phyloP scores from a whole-genome alignment of 2,113 vertebrate species.

The Prionailurus viverrinus region DNA sequence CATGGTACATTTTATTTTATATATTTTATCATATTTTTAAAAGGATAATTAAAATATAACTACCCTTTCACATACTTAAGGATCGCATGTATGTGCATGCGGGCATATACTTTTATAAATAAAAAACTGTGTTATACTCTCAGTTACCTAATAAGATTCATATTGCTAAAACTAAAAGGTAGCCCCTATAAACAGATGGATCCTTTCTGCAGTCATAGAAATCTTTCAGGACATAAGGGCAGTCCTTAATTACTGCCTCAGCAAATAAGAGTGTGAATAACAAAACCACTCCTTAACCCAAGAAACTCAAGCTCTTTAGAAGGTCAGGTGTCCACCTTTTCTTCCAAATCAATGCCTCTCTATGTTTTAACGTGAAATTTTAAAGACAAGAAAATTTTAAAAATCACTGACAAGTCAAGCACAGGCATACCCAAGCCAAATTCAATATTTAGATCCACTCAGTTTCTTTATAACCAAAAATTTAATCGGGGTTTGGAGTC shows the following conservation, averaged over 20 bases:
- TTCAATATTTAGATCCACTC: not conserved
- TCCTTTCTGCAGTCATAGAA: not conserved
- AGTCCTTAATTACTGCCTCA: not conserved
- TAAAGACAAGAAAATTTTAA: not conserved
- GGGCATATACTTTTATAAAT: not conserved
- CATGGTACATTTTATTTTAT: not conserved
- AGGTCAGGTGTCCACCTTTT: not conserved
- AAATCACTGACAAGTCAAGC: conserved; percentile 23
- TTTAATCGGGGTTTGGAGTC: not conserved
- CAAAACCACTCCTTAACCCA: not conserved
- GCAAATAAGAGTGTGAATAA: not conserved
- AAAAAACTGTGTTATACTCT: not conserved
- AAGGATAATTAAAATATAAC: not conserved
- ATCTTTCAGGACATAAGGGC: not conserved
- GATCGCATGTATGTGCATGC: rapidly evolving
- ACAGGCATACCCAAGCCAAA: not conserved
- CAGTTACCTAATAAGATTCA: not conserved
- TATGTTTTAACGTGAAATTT: conserved; percentile 9
- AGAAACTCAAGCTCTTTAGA: not conserved
- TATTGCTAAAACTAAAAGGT: not conserved
- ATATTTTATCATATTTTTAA: not conserved
- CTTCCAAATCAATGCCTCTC: not conserved
- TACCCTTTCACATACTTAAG: not conserved
- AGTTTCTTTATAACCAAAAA: not conserved
- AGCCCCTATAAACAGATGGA: not conserved